Base-by-base conservation (phyloP, 2,888 invertebrate species). In the Acleris cristana region DNA sequence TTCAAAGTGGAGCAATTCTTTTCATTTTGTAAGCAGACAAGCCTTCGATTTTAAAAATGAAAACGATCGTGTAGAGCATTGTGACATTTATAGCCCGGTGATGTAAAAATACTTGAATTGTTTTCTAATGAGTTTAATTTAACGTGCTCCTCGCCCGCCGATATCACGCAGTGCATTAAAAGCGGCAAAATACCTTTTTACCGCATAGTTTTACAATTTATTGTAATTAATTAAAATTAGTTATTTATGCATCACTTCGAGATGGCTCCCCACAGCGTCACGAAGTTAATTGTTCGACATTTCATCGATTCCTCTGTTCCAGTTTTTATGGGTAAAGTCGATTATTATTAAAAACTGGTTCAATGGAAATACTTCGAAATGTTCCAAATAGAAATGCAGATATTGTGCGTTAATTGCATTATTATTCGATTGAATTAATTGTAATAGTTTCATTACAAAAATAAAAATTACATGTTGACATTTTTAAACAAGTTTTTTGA, bases 211-310 rank as follows among this genome's bases (percentile, higher is more conserved):
- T 79, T 76, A 78, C 79, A 81, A 81, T 85, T 84, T 78, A 78
- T 83, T 83, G 70, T 70, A 81, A 86, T 82, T 81, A 84, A 78
- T 78, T 83, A 76, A 86, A 85, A 85, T 80, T 75, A 80, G 84
- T 85, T 88, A 86, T 87, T 88, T 88, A 88, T 90, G 82, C 86
- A 86, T 85, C 86, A 82, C 79, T 82, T 81, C 76, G 79, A 82
- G 80, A 77, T 72, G 75, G 81, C 86, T 76, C 87, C 88, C 87
- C 80, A 84, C 79, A 70, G 88, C 69, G 85, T 73, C 75, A 78
- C 83, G 82, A 85, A 83, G 82, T 85, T 89, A 88, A 89, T 90
- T 88, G 82, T 82, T 81, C 84, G 77, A 76, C 81, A 80, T 82
- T 85, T 90, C 84, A 89, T 89, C 86, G 87, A 85, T 79, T 79